phyloP scores from a whole-genome alignment of 2,888 invertebrate genomes.

The Tinea trinotella region DNA sequence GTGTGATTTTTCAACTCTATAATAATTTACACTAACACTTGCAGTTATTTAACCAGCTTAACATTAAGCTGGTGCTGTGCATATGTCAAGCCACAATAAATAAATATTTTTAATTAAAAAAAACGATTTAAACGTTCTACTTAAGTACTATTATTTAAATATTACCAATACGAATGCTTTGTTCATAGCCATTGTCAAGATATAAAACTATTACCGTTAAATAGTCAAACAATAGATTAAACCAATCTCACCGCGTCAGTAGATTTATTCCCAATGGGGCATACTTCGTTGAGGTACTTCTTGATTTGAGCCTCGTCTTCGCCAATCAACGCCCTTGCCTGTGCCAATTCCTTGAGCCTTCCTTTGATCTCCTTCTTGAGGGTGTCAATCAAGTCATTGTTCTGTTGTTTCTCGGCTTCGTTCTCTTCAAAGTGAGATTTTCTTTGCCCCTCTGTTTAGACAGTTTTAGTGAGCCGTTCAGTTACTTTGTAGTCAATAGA shows the following conservation, averaged over 20 bases:
- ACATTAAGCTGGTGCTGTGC: no score
- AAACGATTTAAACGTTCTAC: no score
- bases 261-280: constrained; percentile 52
- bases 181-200: no score
- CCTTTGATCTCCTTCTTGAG: constrained; percentile 82
- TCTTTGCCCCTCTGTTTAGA: constrained; percentile 82
- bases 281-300: constrained; percentile 58
- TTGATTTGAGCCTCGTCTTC: constrained; percentile 59
- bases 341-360: constrained; percentile 72
- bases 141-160: no score
- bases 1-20: no score
- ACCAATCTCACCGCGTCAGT: constrained; percentile 57
- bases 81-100: no score
- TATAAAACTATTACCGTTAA: no score
- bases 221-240: background rate
- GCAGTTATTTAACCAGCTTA: no score
- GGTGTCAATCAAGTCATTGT: constrained; percentile 77
- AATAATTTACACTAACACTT: no score
- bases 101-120: no score
- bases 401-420: constrained; percentile 80
- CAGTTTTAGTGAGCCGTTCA: no score
- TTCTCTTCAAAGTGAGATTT: constrained; percentile 87
- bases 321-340: constrained; percentile 63
- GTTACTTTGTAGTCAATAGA: background rate
- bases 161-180: no score